Evolutionary conservation across 2,888 invertebrate genomes (phyloP).

Genomic region (Agriotes lineatus): DNA sequence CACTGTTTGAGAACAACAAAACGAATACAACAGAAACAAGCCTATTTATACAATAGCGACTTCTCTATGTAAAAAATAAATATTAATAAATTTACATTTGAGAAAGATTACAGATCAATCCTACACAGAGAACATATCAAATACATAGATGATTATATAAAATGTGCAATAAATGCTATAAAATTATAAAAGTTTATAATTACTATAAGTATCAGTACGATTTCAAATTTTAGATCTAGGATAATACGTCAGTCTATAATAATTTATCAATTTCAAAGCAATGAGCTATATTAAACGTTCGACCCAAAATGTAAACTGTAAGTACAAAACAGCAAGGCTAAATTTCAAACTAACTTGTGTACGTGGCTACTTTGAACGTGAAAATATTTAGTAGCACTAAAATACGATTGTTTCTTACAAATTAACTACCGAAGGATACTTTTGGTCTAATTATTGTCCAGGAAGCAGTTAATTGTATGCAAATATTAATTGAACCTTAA

Average conservation of each 20-base stretch:
- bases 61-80: neutral
- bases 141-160: neutral
- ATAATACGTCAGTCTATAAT: slow-evolving; percentile 12
- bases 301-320: too few species aligned
- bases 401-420: too few species aligned
- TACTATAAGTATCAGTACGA: neutral
- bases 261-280: neutral
- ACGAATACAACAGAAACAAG: too few species aligned
- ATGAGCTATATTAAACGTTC: neutral
- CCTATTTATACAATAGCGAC: neutral
- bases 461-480: too few species aligned
- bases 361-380: too few species aligned
- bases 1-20: too few species aligned
- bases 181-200: slow-evolving; percentile 14
- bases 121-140: neutral
- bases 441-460: too few species aligned
- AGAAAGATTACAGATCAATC: neutral
- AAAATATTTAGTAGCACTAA: too few species aligned
- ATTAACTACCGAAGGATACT: too few species aligned
- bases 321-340: too few species aligned
- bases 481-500: too few species aligned
- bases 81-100: neutral
- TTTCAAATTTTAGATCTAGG: slow-evolving; percentile 7
- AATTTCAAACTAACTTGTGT: too few species aligned
- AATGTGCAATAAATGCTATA: slow-evolving; percentile 13